Base-by-base conservation (phyloP, 2,797 vertebrate species). In the Periparus ater region DNA sequence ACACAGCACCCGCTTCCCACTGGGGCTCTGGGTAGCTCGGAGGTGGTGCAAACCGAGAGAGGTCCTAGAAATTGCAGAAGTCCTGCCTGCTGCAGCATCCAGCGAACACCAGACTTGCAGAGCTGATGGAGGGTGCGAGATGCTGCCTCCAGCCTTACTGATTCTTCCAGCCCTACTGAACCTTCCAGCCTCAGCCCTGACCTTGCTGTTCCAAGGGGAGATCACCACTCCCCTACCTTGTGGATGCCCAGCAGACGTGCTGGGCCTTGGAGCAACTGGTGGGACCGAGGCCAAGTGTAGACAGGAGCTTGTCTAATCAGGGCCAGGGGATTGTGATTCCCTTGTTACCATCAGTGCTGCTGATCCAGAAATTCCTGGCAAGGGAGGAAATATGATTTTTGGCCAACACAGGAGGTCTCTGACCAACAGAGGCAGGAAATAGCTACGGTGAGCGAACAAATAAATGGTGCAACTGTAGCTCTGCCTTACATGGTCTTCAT, bases 361-460 rank as follows among this genome's bases (percentile, higher is more conserved):
- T 89, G 85, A 74, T 74, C 88, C 7, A 11, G 66, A 84, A 86
- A 85, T 91, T 96, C 84, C 86, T 14, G 9, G 25, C 1, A 8
- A 70, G 83, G 77, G 90, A 95, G 90, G 86, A 95, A 95, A 94
- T 66, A 72, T 96, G 95, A 89, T 70, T 94, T 96, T 94, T 74
- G 67, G 83, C 96, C 96, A 95, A 53, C 75, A 68, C 82, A 93
- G 94, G 89, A 94, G 91, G 71, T 85, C 80, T 94, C 80, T 87
- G 71, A 91, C 90, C 95, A 95, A 96, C 91, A 97, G 96, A 95
- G 78, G 88, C 89, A 96, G 95, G 93, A 96, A 96, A 96, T 93
- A 96, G 80, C 95, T 68, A 91, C 10, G 5, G 77, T 85, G 85
- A 94, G 83, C 19, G 48, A 95, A 97, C 87, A 96, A 95, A 96